Percentiles rank a stretch among this genome's conserved stretches.
phyloP scores from a whole-genome alignment of 2,113 vertebrate genomes.

The Zosterops japonicus region DNA sequence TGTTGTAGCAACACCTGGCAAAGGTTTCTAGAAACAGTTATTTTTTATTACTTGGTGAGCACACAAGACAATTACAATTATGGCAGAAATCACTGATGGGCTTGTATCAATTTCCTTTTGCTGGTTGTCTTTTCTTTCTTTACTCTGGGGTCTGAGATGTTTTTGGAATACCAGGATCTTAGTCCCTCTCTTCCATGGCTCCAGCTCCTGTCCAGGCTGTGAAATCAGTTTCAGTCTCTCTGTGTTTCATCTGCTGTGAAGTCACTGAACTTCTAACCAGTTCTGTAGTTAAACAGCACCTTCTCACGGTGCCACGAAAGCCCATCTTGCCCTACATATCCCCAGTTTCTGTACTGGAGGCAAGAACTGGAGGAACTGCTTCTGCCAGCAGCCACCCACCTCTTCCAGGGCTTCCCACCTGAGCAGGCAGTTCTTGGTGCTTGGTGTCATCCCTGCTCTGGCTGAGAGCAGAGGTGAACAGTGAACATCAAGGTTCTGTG shows the following conservation, averaged over 20 bases:
- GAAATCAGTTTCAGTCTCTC: background rate
- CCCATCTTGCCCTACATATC: rapidly evolving
- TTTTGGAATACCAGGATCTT: background rate
- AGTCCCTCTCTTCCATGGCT: background rate
- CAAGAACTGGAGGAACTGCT: background rate
- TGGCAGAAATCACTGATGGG: background rate
- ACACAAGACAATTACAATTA: background rate
- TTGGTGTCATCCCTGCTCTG: background rate
- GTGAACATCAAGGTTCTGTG: background rate
- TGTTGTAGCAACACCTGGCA: background rate
- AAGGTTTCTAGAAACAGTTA: background rate
- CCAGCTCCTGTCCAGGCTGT: background rate
- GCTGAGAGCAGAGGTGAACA: background rate
- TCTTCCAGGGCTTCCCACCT: background rate
- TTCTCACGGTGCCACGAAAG: rapidly evolving
- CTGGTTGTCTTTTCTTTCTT: background rate
- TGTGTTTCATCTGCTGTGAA: background rate
- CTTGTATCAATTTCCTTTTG: background rate
- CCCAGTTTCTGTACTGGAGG: rapidly evolving
- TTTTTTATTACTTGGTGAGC: background rate
- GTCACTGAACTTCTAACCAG: background rate
- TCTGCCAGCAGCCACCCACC: background rate
- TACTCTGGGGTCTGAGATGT: background rate
- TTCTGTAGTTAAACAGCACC: background rate
- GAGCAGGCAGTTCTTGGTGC: background rate